These are phyloP conservation scores for Enteromius trimaculatus DNA, from an alignment of 2,797 vertebrate species.

Conservation along the genomic window DNA sequence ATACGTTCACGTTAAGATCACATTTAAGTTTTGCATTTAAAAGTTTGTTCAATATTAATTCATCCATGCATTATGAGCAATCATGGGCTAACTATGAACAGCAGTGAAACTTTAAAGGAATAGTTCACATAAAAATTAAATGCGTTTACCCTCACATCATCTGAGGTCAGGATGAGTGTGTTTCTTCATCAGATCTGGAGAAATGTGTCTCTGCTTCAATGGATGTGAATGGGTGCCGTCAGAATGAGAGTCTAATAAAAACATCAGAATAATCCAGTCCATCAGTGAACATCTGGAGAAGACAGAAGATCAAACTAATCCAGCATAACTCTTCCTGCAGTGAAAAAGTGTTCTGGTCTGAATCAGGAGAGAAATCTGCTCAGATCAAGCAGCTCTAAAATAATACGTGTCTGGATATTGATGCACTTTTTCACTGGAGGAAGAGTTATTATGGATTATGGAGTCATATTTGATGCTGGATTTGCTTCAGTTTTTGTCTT, in stretches of 20 bases:
- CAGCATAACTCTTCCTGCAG: background rate
- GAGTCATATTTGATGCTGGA: background rate
- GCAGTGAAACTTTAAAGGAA: background rate
- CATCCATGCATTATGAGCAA: background rate
- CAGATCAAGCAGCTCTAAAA: background rate
- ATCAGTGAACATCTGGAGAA: background rate
- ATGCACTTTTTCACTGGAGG: no score
- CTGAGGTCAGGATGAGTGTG: background rate
- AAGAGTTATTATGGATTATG: no score
- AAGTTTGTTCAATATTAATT: background rate
- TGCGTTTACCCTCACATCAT: background rate
- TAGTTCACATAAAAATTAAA: background rate
- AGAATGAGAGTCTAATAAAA: background rate
- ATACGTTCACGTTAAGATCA: background rate
- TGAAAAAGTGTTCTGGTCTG: background rate
- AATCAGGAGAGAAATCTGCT: background rate
- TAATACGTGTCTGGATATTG: no score
- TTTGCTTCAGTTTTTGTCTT: background rate
- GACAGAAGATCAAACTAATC: background rate
- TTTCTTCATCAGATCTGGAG: background rate
- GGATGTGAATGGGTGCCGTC: constrained; percentile 5
- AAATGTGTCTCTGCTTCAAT: background rate
- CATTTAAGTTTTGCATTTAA: background rate
- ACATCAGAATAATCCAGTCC: background rate
- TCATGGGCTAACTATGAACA: background rate